Evolutionary conservation across 2,888 invertebrate genomes (phyloP).

Genomic region (Drosophila birchii): DNA sequence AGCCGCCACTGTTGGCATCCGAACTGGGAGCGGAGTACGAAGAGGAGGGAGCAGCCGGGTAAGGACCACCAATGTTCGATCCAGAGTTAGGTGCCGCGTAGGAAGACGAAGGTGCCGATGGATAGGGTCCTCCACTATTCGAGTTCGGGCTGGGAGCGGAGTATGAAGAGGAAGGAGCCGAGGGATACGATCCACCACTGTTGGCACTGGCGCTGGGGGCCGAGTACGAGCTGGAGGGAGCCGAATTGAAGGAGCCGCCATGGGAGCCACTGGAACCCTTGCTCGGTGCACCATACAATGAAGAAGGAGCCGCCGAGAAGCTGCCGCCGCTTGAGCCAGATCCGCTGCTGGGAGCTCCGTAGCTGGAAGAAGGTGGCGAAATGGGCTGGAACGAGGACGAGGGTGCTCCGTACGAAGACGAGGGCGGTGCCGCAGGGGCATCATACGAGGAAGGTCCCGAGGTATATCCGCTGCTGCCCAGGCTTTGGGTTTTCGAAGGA

Average conservation of each 20-base stretch:
- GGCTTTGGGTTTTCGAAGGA: slow-evolving; percentile 83
- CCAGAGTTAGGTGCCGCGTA: slow-evolving; percentile 33
- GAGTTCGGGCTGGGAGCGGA: slow-evolving; percentile 46
- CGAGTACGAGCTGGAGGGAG: slow-evolving; percentile 86
- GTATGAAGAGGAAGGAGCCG: slow-evolving; percentile 85
- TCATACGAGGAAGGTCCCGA: slow-evolving; percentile 79
- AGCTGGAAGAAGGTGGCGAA: slow-evolving; percentile 84
- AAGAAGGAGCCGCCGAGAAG: slow-evolving; percentile 39
- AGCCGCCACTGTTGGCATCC: slow-evolving; percentile 20
- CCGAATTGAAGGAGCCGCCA: slow-evolving; percentile 78
- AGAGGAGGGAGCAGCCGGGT: slow-evolving; percentile 23
- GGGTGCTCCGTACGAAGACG: slow-evolving; percentile 68
- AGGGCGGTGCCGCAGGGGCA: slow-evolving; percentile 54
- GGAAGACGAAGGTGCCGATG: slow-evolving; percentile 48
- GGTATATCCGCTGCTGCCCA: slow-evolving; percentile 68
- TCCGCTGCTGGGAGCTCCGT: slow-evolving; percentile 84
- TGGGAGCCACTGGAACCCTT: slow-evolving; percentile 45
- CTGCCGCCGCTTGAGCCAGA: slow-evolving; percentile 21
- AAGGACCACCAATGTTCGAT: slow-evolving; percentile 27
- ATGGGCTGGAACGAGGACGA: slow-evolving; percentile 70
- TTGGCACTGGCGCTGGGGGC: slow-evolving; percentile 74
- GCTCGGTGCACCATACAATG: slow-evolving; percentile 64
- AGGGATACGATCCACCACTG: slow-evolving; percentile 60
- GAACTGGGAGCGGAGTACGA: slow-evolving; percentile 85
- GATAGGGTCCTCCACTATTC: slow-evolving; percentile 46